Base-by-base conservation (phyloP, 2,113 vertebrate genomes). In the Hemichromis elongatus region DNA sequence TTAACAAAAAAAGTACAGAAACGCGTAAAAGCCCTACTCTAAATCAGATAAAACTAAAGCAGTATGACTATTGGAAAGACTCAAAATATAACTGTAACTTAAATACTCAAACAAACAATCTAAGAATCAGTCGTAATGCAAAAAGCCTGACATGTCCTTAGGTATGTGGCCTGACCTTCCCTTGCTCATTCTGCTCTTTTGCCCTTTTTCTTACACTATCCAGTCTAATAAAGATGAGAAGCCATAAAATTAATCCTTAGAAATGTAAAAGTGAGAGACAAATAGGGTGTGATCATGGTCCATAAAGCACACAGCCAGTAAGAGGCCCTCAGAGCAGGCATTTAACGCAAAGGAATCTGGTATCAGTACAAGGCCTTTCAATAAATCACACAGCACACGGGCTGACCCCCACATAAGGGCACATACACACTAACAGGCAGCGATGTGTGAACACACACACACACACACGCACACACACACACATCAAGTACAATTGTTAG, bases 281-380 rank as follows among this genome's bases (percentile, higher is more conserved):
- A 80, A 87, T 47, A 83, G 88, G 88, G 91, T 88, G 90, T 19
- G 88, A 94, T 91, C 93, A 92, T 40, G 93, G 47, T 89, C 89
- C 92, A 94, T 92, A 94, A 94, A 94, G 92, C 92, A 80, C 81
- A 30, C 81, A 45, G 84, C 88, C 92, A 90, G 88, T 92, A 90
- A 93, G 93, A 92, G 88, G 82, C 90, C 86, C 91, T 92, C 90
- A 85, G 87, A 86, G 88, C 80, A 90, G 88, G 89, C 90, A 95
- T 94, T 92, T 95, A 89, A 92, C 91, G 94, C 87, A 55, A 94
- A 94, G 93, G 94, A 95, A 95, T 95, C 92, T 91, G 88, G 86
- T 92, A 92, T 94, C 93, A 89, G 77, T 90, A 86, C 66, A 50
- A 87, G 79, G 85, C 88, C 85, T 83, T 90, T 92, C 91, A 93